Percentiles rank a stretch among this genome's conserved stretches.
Evolutionary conservation across 2,797 vertebrate genomes (phyloP).

Genomic region (Dromococcyx pavoninus): DNA sequence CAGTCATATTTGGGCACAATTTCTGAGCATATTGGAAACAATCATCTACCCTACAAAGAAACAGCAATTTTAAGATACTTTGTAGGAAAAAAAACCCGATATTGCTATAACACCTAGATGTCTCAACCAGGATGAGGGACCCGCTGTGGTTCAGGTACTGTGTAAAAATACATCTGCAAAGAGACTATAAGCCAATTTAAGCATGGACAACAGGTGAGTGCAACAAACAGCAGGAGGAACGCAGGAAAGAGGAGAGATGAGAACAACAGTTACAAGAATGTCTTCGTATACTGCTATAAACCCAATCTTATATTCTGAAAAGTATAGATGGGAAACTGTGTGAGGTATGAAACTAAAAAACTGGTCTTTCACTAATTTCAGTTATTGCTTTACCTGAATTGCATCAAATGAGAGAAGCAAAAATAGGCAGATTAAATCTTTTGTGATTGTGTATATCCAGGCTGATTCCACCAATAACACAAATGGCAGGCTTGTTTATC

Average conservation of each 20-base stretch:
- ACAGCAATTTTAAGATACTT: not conserved
- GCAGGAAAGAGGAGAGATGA: not conserved
- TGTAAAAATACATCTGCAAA: not conserved
- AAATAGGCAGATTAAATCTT: not conserved
- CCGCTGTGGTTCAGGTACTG: not conserved
- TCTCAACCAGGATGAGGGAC: not conserved
- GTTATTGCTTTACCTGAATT: not conserved
- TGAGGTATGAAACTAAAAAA: not conserved
- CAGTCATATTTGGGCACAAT: not conserved
- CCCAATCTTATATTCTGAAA: not conserved
- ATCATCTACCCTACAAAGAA: not conserved
- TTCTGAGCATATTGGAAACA: not conserved
- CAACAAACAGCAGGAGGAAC: not conserved
- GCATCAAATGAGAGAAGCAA: not conserved
- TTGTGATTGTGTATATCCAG: not conserved
- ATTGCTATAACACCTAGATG: not conserved
- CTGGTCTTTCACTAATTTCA: not conserved
- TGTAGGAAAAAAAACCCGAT: not conserved
- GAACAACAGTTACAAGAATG: not conserved
- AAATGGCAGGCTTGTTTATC: not conserved
- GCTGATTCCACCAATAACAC: not conserved
- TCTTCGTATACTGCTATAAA: not conserved
- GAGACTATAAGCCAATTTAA: not conserved
- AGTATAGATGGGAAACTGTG: not conserved
- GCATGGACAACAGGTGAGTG: not conserved